phyloP scores from a whole-genome alignment of 2,113 vertebrate genomes.

The Hydrolagus affinis region DNA sequence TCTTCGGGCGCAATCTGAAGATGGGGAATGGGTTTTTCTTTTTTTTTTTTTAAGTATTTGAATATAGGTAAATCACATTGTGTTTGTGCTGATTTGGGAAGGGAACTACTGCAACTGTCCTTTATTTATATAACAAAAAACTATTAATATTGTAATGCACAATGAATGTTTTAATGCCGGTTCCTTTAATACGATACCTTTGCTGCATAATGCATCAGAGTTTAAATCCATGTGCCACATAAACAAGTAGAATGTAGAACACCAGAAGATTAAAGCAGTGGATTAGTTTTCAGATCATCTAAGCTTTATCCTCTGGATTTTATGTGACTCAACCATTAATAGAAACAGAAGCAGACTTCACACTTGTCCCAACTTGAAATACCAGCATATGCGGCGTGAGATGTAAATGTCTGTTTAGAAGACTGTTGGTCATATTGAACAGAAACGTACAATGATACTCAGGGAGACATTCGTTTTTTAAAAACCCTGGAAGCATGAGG shows the following conservation, averaged over 20 bases:
- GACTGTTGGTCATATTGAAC: neutral
- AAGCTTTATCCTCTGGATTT: constrained; percentile 34
- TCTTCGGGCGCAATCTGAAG: neutral
- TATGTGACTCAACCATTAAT: constrained; percentile 35
- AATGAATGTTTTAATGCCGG: neutral
- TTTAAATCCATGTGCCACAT: neutral
- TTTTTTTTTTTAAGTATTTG: too few relatives aligned
- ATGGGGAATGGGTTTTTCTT: too few relatives aligned
- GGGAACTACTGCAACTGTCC: neutral
- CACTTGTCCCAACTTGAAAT: neutral
- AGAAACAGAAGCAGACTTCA: neutral
- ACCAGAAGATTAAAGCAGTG: constrained; percentile 34
- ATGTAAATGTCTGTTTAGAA: neutral
- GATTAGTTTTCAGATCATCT: constrained; percentile 36
- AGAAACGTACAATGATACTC: neutral
- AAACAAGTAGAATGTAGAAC: constrained; percentile 36
- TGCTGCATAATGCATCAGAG: neutral
- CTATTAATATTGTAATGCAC: neutral
- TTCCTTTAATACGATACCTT: neutral
- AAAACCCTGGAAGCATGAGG: neutral
- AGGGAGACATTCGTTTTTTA: neutral
- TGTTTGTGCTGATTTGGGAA: neutral
- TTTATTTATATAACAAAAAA: neutral
- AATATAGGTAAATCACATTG: neutral
- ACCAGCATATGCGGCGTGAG: neutral